phyloP scores from a whole-genome alignment of 2,888 invertebrate genomes.

The Drosophila macrospina region DNA sequence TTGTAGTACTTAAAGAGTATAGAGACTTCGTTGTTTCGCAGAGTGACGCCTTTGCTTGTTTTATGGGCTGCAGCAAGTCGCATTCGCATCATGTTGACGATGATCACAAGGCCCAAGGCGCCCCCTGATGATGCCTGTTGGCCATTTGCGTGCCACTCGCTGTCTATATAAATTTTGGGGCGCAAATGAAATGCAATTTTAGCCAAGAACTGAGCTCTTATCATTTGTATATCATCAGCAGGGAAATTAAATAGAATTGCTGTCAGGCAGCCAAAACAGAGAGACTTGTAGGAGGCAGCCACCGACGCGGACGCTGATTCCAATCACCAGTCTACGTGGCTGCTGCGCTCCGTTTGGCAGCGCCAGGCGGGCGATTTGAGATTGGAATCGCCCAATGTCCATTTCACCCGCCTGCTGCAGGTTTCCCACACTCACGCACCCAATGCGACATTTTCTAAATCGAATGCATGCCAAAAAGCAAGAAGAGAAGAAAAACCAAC shows the following conservation, averaged over 20 bases:
- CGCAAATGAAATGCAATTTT: conserved; percentile 74
- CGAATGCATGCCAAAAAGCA: conserved; percentile 72
- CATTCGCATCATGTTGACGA: conserved; percentile 71
- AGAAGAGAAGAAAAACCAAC: conserved; percentile 11
- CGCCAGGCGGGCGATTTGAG: conserved; percentile 63
- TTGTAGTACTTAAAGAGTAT: conserved; percentile 16
- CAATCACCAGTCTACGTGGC: conserved; percentile 74
- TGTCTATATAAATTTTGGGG: conserved; percentile 52
- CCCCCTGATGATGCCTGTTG: conserved; percentile 33
- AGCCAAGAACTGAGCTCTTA: conserved; percentile 62
- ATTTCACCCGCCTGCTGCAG: conserved; percentile 59
- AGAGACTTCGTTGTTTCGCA: neutral
- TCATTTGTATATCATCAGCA: conserved; percentile 64
- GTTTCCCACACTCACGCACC: conserved; percentile 77
- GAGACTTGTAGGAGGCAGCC: conserved; percentile 66
- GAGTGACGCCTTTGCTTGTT: conserved; percentile 31
- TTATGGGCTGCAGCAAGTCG: conserved; percentile 61
- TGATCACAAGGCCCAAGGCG: conserved; percentile 58
- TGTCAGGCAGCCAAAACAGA: conserved; percentile 64
- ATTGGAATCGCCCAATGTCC: conserved; percentile 71
- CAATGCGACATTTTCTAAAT: conserved; percentile 75
- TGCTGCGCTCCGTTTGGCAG: conserved; percentile 78
- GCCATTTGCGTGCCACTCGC: conserved; percentile 59
- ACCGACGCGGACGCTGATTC: conserved; percentile 63
- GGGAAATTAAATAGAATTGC: conserved; percentile 73